Percentiles rank a stretch among this genome's conserved stretches.
These are phyloP conservation scores for Fragum sueziense DNA, from an alignment of 2,888 invertebrate species.

Conservation along the genomic window DNA sequence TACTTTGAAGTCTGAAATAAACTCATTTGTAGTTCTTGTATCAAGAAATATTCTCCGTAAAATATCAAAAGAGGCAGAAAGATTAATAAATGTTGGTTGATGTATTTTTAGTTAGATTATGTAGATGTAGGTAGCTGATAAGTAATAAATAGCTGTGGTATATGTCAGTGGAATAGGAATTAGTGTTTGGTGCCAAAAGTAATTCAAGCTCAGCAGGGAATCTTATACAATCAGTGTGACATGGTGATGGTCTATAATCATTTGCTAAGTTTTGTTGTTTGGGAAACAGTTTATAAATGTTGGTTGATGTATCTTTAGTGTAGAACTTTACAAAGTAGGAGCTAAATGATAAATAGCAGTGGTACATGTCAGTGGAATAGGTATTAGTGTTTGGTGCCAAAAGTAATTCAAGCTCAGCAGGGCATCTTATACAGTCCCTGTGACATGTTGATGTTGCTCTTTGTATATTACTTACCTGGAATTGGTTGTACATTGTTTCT, in stretches of 20 bases:
- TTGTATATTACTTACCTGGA: no score
- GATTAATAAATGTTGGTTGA: neutral
- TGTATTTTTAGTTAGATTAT: neutral
- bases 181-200: neutral
- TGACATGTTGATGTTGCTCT: no score
- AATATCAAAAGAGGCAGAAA: no score
- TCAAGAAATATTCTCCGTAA: no score
- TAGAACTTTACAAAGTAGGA: neutral
- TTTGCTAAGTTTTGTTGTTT: no score
- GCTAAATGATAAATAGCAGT: neutral
- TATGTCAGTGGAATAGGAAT: neutral
- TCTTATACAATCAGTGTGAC: no score
- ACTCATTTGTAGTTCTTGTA: no score
- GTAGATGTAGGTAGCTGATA: neutral
- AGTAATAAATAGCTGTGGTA: neutral
- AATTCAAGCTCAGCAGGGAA: neutral
- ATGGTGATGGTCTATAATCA: no score
- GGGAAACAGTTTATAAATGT: neutral
- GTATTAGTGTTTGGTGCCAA: neutral
- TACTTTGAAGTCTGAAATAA: no score
- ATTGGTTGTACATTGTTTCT: no score
- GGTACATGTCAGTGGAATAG: neutral
- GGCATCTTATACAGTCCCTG: no score
- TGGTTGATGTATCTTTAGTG: neutral
- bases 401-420: neutral